Evolutionary conservation across 1,140 invertebrate genomes (phyloP).

Genomic region (Phortica variegata): DNA sequence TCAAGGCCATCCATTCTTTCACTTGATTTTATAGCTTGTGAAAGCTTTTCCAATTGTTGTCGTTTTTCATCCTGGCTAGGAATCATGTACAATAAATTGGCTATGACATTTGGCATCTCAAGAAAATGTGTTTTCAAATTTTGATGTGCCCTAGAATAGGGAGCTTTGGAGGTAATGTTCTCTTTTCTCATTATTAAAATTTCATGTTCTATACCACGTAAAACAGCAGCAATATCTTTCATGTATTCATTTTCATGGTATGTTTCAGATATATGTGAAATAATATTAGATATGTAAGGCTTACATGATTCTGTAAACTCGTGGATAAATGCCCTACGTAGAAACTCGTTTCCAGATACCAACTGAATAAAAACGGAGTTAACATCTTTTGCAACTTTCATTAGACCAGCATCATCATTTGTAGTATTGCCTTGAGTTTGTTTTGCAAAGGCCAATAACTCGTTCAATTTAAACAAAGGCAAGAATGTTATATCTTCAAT

Average conservation of each 20-base stretch:
- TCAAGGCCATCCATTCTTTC: slow-evolving; percentile 16
- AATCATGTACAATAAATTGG: neutral
- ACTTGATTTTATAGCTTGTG: neutral
- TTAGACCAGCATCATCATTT: neutral
- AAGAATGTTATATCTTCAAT: slow-evolving; percentile 25
- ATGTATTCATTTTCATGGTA: neutral
- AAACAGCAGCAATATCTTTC: neutral
- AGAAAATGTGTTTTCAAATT: neutral
- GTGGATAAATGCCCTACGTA: slow-evolving; percentile 13
- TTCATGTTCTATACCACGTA: neutral
- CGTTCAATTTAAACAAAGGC: slow-evolving; percentile 18
- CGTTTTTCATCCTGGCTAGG: neutral
- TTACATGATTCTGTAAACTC: slow-evolving; percentile 4
- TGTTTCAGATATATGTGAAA: neutral
- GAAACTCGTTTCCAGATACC: slow-evolving; percentile 7
- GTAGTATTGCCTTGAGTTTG: slow-evolving; percentile 6
- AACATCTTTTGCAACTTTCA: neutral
- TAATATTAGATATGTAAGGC: neutral
- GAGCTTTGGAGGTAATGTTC: neutral
- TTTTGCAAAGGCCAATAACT: slow-evolving; percentile 14
- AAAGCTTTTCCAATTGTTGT: neutral
- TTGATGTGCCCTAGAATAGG: neutral
- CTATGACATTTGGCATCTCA: neutral
- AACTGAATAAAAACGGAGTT: slow-evolving; percentile 9
- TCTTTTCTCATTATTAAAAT: neutral